These are phyloP conservation scores for Chaitophorus viminalis DNA, from an alignment of 2,888 invertebrate species.

Conservation along the genomic window DNA sequence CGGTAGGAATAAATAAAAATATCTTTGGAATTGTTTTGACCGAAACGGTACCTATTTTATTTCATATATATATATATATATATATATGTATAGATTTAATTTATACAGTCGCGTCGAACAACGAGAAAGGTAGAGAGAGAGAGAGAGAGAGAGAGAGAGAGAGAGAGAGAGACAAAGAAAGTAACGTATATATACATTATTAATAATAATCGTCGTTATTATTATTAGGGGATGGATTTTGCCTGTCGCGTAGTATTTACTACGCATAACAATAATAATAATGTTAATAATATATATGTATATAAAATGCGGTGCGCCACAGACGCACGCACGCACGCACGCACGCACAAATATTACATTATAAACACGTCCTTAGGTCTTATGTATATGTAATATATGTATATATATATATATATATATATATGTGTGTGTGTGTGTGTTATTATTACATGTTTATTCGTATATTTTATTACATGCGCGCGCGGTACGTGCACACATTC, in stretches of 20 bases:
- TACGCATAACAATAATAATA: neutral
- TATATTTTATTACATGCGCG: neutral
- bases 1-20: constrained; percentile 37
- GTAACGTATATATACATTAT: neutral
- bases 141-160: no score
- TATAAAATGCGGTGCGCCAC: neutral
- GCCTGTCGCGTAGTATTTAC: neutral
- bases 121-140: no score
- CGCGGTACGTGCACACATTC: neutral
- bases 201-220: constrained; percentile 25
- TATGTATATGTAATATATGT: no score
- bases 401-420: no score
- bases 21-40: constrained; percentile 37
- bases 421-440: no score
- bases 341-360: neutral
- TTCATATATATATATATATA: no score
- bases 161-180: neutral
- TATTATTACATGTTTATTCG: no score
- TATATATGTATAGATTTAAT: no score
- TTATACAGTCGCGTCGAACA: neutral
- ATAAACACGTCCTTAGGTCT: neutral
- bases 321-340: neutral
- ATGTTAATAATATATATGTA: neutral
- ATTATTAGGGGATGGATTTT: constrained; percentile 56
- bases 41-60: constrained; percentile 21